phyloP scores from a whole-genome alignment of 2,113 vertebrate genomes.

The Spheniscus mendiculus region DNA sequence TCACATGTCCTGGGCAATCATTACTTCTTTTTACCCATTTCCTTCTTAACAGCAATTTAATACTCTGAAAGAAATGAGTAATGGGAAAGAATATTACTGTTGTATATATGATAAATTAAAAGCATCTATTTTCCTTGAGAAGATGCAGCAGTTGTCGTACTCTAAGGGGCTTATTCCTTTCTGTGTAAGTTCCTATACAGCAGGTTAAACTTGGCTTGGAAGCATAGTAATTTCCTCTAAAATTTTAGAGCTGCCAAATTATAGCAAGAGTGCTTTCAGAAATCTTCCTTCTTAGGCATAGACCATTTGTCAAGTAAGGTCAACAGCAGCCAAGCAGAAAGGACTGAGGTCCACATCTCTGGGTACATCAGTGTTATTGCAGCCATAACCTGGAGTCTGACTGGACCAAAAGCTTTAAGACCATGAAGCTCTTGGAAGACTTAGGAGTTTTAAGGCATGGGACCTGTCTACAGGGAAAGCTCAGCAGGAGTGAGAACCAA shows the following conservation, averaged over 20 bases:
- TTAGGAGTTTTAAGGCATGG: not conserved
- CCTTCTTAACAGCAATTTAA: not conserved
- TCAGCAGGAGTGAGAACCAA: not conserved
- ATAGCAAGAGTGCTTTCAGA: not conserved
- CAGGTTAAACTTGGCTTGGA: not conserved
- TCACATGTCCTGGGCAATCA: not conserved
- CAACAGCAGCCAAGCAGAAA: not conserved
- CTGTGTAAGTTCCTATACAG: not conserved
- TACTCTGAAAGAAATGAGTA: not conserved
- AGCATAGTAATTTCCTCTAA: not conserved
- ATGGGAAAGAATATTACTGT: not conserved
- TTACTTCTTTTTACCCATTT: not conserved
- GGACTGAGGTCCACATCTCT: not conserved
- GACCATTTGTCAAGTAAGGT: not conserved
- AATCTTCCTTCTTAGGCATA: not conserved
- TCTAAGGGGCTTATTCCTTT: not conserved
- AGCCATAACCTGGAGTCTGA: not conserved
- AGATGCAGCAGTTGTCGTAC: not conserved
- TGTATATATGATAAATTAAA: not conserved
- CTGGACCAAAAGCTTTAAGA: not conserved
- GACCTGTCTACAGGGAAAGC: not conserved
- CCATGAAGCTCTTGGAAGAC: not conserved
- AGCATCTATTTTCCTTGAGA: not conserved
- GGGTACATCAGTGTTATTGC: not conserved
- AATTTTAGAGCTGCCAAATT: not conserved